Conservation (phyloP, 2,888 invertebrate species). For the Liopterus haemorrhoidalis region DNA sequence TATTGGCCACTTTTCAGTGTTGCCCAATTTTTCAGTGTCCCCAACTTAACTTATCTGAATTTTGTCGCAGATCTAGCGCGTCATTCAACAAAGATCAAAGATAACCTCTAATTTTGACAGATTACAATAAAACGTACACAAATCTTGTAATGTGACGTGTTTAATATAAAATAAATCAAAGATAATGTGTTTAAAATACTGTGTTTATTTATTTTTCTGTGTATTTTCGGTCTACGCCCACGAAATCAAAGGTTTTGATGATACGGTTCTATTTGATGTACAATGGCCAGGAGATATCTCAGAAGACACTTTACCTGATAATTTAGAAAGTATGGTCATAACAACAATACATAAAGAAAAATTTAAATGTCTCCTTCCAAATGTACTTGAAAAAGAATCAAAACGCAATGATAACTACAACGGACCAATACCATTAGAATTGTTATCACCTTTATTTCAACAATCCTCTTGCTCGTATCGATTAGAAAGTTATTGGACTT, state of each 20-base stretch:
- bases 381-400: slow-evolving; percentile 52
- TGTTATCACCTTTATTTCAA: slow-evolving; percentile 69
- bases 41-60: too few relatives aligned
- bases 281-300: slow-evolving; percentile 62
- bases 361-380: slow-evolving; percentile 77
- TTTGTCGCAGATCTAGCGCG: too few relatives aligned
- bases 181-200: too few relatives aligned
- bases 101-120: too few relatives aligned
- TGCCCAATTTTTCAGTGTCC: too few relatives aligned
- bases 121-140: too few relatives aligned
- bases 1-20: too few relatives aligned
- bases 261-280: slow-evolving; percentile 71
- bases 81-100: too few relatives aligned
- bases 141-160: too few relatives aligned
- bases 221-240: slow-evolving; percentile 41
- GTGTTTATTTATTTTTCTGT: not conserved
- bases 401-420: slow-evolving; percentile 56
- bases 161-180: too few relatives aligned
- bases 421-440: slow-evolving; percentile 70
- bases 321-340: slow-evolving; percentile 57
- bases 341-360: slow-evolving; percentile 73
- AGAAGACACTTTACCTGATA: slow-evolving; percentile 42
- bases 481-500: slow-evolving; percentile 90
- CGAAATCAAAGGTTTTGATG: slow-evolving; percentile 74
- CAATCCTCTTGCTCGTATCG: slow-evolving; percentile 79